A percentile compares a stretch with the other conserved stretches of the same genome.
Evolutionary conservation across 1,140 invertebrate genomes (phyloP).

Genomic region (Hirudo medicinalis): DNA sequence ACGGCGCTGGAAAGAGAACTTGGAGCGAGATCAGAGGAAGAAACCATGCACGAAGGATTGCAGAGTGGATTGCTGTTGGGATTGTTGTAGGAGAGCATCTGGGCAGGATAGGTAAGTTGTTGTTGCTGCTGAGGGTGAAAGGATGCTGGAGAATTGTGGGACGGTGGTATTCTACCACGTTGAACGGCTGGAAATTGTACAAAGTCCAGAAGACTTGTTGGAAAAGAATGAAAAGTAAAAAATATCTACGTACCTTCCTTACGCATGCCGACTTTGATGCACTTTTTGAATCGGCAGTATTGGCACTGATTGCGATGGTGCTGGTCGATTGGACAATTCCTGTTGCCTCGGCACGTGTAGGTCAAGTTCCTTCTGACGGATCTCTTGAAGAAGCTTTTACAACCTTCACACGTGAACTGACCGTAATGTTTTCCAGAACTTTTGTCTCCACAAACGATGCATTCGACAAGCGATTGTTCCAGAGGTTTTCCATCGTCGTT

Average conservation of each 20-base stretch:
- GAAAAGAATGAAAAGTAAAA: background rate
- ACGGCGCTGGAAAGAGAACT: background rate
- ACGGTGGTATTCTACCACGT: constrained; percentile 14
- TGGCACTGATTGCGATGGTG: constrained; percentile 93
- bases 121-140: background rate
- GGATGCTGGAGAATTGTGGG: background rate
- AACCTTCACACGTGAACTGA: constrained; percentile 94
- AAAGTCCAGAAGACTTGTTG: background rate
- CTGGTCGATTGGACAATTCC: constrained; percentile 95
- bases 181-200: constrained; percentile 12
- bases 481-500: constrained; percentile 6
- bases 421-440: constrained; percentile 92
- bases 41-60: background rate
- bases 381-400: constrained; percentile 72
- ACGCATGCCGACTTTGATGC: constrained; percentile 61
- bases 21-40: background rate
- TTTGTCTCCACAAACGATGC: constrained; percentile 94
- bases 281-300: constrained; percentile 92
- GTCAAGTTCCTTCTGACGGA: constrained; percentile 90
- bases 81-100: constrained; percentile 16
- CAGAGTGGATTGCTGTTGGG: constrained; percentile 14
- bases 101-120: background rate
- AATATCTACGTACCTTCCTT: constrained; percentile 14
- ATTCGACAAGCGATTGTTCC: constrained; percentile 53
- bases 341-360: constrained; percentile 88